A percentile compares a stretch with the other conserved stretches of the same genome.
These are phyloP conservation scores for Melanaphis sacchari DNA, from an alignment of 1,140 invertebrate species.

Conservation along the genomic window DNA sequence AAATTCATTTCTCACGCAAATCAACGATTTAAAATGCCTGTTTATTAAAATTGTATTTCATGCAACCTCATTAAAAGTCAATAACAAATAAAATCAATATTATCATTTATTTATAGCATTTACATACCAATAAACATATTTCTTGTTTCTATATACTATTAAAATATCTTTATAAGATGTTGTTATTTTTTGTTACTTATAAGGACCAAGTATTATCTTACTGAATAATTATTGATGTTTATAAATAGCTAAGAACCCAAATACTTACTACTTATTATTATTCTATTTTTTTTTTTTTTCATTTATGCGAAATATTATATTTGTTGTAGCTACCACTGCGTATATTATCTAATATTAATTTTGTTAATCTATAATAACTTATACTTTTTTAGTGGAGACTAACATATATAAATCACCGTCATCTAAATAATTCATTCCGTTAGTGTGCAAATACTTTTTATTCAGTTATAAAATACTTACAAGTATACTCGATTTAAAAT, in stretches of 20 bases:
- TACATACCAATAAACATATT: background rate
- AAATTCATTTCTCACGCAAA: background rate
- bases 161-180: background rate
- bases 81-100: background rate
- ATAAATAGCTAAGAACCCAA: too few species aligned
- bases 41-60: background rate
- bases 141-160: background rate
- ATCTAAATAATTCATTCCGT: background rate
- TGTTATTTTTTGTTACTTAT: too few species aligned
- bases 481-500: background rate
- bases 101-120: background rate
- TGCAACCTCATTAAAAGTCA: background rate
- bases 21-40: background rate
- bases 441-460: background rate
- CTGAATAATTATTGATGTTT: too few species aligned
- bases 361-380: background rate
- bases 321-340: too few species aligned
- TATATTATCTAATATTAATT: background rate
- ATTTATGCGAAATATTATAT: too few species aligned
- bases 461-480: background rate
- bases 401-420: too few species aligned
- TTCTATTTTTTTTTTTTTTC: too few species aligned
- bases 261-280: too few species aligned
- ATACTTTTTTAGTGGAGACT: background rate
- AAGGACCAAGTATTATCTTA: too few species aligned